A percentile compares a stretch with the other conserved stretches of the same genome.
These are phyloP conservation scores for Clistopyga incitator DNA, from an alignment of 2,888 invertebrate species.

Conservation along the genomic window DNA sequence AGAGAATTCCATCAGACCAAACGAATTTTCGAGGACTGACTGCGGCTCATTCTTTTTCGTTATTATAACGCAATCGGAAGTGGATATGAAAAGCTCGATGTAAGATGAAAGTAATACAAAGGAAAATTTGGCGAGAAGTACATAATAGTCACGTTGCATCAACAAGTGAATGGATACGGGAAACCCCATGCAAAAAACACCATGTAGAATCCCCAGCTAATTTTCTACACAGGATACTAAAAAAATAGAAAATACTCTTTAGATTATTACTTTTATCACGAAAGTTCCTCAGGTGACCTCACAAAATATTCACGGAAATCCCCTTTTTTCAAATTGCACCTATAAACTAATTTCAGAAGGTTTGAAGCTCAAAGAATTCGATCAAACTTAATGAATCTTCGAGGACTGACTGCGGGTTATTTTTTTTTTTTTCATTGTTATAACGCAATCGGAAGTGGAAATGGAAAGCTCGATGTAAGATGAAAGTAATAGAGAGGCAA, in stretches of 20 bases:
- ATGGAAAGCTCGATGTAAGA: slow-evolving; percentile 38
- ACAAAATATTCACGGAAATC: too few relatives aligned
- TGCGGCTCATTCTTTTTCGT: slow-evolving; percentile 27
- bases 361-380: neutral
- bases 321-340: too few relatives aligned
- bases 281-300: too few relatives aligned
- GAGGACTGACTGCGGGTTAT: slow-evolving; percentile 17
- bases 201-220: too few relatives aligned
- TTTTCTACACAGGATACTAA: too few relatives aligned
- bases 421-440: slow-evolving; percentile 26
- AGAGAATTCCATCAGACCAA: neutral
- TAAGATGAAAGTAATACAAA: slow-evolving; percentile 44
- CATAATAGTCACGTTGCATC: slow-evolving; percentile 38
- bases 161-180: slow-evolving; percentile 8
- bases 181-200: too few relatives aligned
- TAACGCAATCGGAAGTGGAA: slow-evolving; percentile 42
- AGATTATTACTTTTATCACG: too few relatives aligned
- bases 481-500: slow-evolving; percentile 43
- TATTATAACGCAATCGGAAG: slow-evolving; percentile 45
- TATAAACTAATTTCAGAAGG: neutral
- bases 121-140: slow-evolving; percentile 36
- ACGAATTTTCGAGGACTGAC: slow-evolving; percentile 15
- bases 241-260: too few relatives aligned
- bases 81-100: slow-evolving; percentile 32
- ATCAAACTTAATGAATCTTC: slow-evolving; percentile 7